Evolutionary conservation across 2,797 vertebrate genomes (phyloP).

Genomic region (Myotis planiceps): DNA sequence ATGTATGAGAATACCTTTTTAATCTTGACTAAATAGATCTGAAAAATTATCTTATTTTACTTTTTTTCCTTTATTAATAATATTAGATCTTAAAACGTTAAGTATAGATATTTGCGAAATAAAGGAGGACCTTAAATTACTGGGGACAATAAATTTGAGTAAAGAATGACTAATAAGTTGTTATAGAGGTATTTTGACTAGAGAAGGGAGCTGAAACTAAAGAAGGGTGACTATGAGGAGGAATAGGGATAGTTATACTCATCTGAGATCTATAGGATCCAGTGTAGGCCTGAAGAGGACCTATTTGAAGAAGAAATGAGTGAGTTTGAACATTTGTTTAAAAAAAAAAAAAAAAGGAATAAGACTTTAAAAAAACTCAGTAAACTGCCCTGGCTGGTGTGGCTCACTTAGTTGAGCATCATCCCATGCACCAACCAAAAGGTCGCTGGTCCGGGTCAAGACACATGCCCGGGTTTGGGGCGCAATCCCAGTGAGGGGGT

Average conservation of each 20-base stretch:
- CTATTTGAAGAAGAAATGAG: neutral
- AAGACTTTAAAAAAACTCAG: neutral
- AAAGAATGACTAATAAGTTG: constrained; percentile 6
- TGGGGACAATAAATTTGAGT: neutral
- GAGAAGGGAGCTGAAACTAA: neutral
- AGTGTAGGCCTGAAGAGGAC: neutral
- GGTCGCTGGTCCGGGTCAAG: neutral
- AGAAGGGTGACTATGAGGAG: neutral
- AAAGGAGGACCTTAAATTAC: neutral
- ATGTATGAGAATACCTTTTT: neutral
- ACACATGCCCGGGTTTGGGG: neutral
- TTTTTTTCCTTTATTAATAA: constrained; percentile 28
- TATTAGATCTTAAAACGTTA: constrained; percentile 21
- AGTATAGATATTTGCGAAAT: neutral
- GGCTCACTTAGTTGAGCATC: neutral
- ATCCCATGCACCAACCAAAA: neutral
- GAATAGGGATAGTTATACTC: neutral
- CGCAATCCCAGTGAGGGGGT: neutral
- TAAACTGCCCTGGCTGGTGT: neutral
- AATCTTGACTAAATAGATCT: constrained; percentile 24
- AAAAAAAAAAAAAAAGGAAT: neutral
- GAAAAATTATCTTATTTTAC: neutral
- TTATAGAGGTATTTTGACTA: neutral
- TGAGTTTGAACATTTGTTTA: constrained; percentile 3
- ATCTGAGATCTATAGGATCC: neutral